Percentiles rank a stretch among this genome's conserved stretches.
Evolutionary conservation across 1,140 invertebrate genomes (phyloP).

Genomic region (Drosophila teissieri): DNA sequence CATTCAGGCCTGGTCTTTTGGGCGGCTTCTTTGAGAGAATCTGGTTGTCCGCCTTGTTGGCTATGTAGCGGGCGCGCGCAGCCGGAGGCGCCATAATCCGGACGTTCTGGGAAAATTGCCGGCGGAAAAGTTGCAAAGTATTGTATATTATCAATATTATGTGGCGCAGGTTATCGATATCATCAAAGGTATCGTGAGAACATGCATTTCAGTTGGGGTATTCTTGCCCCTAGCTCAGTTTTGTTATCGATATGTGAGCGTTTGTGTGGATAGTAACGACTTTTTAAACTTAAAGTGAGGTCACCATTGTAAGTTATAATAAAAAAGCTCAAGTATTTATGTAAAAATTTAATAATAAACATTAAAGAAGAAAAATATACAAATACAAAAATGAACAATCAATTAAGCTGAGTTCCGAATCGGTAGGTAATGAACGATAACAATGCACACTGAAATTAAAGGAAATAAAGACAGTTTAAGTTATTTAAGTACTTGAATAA

Average conservation of each 20-base stretch:
- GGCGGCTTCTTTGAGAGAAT: conserved; percentile 73
- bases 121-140: conserved; percentile 17
- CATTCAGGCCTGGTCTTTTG: conserved; percentile 60
- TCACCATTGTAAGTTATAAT: neutral
- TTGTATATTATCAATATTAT: conserved; percentile 9
- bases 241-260: neutral
- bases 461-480: neutral
- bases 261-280: neutral
- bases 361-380: neutral
- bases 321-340: neutral
- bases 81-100: conserved; percentile 76
- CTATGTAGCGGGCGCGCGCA: conserved; percentile 77
- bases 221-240: neutral
- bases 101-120: conserved; percentile 9
- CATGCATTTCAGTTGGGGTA: neutral
- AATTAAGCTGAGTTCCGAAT: conserved; percentile 54
- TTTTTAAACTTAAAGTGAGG: neutral
- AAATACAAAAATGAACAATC: neutral
- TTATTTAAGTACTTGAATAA: neutral
- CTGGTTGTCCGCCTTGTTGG: conserved; percentile 80
- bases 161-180: conserved; percentile 1
- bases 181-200: neutral
- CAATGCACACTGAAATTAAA: conserved; percentile 62
- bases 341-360: neutral
- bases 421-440: conserved; percentile 61